Percentiles rank a stretch among this genome's conserved stretches.
Evolutionary conservation across 2,888 invertebrate genomes (phyloP).

Genomic region (Eulithis prunata): DNA sequence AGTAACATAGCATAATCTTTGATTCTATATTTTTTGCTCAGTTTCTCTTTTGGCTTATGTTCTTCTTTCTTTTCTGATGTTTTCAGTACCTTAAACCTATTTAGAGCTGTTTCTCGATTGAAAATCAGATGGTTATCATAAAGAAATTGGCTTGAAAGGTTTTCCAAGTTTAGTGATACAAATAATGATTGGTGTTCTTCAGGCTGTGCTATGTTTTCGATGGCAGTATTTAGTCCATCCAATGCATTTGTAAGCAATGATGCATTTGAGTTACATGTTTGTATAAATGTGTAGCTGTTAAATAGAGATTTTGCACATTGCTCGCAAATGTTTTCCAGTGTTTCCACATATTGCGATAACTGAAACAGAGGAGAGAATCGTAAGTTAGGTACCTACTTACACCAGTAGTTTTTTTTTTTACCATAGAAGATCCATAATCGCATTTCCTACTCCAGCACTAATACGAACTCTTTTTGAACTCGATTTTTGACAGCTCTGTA

Average conservation of each 20-base stretch:
- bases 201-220: constrained; percentile 40
- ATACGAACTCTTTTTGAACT: too few species aligned
- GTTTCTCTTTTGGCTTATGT: constrained; percentile 33
- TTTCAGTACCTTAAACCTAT: constrained; percentile 45
- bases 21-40: constrained; percentile 19
- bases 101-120: constrained; percentile 47
- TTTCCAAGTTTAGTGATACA: constrained; percentile 54
- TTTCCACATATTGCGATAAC: constrained; percentile 52
- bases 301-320: constrained; percentile 55
- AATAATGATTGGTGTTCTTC: constrained; percentile 53
- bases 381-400: too few species aligned
- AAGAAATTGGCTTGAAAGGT: constrained; percentile 53
- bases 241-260: constrained; percentile 51
- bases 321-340: constrained; percentile 58
- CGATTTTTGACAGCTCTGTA: background rate
- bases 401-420: background rate
- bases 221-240: constrained; percentile 47
- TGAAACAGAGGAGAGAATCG: constrained; percentile 49
- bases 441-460: too few species aligned
- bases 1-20: constrained; percentile 52
- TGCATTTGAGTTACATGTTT: constrained; percentile 50
- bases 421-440: too few species aligned
- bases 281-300: constrained; percentile 59
- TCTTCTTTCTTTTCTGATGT: constrained; percentile 22
- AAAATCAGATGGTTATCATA: constrained; percentile 51